Conservation (phyloP, 2,797 vertebrate genomes). For the Sarcoramphus papa region DNA sequence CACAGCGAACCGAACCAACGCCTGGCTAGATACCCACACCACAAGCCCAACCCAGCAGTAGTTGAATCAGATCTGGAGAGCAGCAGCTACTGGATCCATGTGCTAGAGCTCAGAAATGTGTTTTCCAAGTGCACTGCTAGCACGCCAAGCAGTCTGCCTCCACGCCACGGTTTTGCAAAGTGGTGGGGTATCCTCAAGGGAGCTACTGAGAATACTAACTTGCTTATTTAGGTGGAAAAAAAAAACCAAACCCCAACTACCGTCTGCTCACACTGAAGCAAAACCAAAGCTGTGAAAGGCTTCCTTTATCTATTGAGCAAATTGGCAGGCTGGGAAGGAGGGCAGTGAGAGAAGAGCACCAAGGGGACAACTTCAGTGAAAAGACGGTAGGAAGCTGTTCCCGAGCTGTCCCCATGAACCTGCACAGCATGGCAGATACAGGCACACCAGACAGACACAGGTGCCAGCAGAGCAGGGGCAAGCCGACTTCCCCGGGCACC, state of each 20-base stretch:
- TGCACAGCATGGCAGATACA: neutral
- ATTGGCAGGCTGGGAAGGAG: neutral
- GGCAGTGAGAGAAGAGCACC: neutral
- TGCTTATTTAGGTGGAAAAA: neutral
- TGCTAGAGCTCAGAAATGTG: neutral
- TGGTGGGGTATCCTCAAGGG: neutral
- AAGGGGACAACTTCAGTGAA: neutral
- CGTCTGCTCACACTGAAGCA: neutral
- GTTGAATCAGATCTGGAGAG: neutral
- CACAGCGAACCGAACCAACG: neutral
- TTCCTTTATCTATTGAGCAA: neutral
- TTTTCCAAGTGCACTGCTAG: neutral
- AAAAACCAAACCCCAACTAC: neutral
- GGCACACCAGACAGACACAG: neutral
- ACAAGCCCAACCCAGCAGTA: neutral
- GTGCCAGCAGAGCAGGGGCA: neutral
- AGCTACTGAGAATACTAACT: neutral
- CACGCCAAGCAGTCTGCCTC: neutral
- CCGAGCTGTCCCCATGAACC: neutral
- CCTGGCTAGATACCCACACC: neutral
- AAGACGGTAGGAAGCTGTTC: neutral
- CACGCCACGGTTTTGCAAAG: neutral
- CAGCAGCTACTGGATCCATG: neutral
- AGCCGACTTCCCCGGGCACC: neutral
- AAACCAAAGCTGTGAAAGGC: neutral